phyloP scores from a whole-genome alignment of 1,140 invertebrate genomes.

The Bradynema listronoti region DNA sequence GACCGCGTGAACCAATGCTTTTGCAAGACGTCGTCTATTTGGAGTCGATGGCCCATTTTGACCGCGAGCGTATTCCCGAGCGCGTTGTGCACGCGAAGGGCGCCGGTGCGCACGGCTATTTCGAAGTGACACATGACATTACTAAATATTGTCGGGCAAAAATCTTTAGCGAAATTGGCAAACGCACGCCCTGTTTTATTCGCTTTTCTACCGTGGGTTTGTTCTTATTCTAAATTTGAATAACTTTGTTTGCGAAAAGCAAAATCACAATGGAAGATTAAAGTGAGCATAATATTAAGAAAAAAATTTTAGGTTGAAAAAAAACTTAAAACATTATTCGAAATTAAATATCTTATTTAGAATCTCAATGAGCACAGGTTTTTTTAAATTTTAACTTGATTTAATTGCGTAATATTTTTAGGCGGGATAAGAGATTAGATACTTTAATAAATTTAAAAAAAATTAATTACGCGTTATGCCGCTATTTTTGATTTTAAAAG shows the following conservation, averaged over 20 bases:
- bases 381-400: too few relatives aligned
- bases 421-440: too few relatives aligned
- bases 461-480: too few relatives aligned
- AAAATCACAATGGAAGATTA: too few relatives aligned
- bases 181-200: slow-evolving; percentile 70
- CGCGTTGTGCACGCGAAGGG: slow-evolving; percentile 66
- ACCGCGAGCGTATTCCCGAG: slow-evolving; percentile 86
- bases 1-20: slow-evolving; percentile 77
- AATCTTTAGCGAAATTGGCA: slow-evolving; percentile 85
- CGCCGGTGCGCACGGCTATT: slow-evolving; percentile 75
- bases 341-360: too few relatives aligned
- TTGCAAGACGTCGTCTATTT: slow-evolving; percentile 77
- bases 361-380: too few relatives aligned
- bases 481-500: too few relatives aligned
- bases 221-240: slow-evolving; percentile 11
- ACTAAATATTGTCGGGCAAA: slow-evolving; percentile 74
- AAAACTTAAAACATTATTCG: too few relatives aligned
- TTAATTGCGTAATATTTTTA: too few relatives aligned
- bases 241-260: slow-evolving; percentile 4
- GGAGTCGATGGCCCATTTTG: slow-evolving; percentile 82
- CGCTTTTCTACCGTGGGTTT: slow-evolving; percentile 77
- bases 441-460: too few relatives aligned
- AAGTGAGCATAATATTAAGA: too few relatives aligned
- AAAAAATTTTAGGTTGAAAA: too few relatives aligned
- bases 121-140: slow-evolving; percentile 87